Percentiles rank a stretch among this genome's conserved stretches.
Conservation (phyloP, 1,140 invertebrate genomes). For the Nebria ingens region DNA sequence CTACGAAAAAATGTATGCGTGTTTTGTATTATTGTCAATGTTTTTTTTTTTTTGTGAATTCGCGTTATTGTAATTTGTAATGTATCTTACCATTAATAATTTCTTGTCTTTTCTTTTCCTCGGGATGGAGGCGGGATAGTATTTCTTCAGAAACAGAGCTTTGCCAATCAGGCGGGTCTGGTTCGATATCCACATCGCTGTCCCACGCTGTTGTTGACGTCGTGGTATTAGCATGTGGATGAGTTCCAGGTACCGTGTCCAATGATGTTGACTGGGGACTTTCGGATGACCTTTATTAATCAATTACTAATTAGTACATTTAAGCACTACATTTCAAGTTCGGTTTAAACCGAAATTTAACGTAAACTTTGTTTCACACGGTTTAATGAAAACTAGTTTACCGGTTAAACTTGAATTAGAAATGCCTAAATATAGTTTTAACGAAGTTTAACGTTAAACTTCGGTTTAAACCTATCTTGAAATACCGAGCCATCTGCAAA, state of each 20-base stretch:
- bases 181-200: slow-evolving; percentile 71
- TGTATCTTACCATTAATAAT: slow-evolving; percentile 88
- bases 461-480: too few relatives aligned
- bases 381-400: too few relatives aligned
- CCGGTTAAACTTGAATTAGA: too few relatives aligned
- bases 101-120: slow-evolving; percentile 89
- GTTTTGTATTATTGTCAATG: too few relatives aligned
- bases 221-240: slow-evolving; percentile 2
- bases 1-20: too few relatives aligned
- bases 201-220: slow-evolving; percentile 39
- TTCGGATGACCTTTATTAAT: slow-evolving; percentile 35
- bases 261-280: slow-evolving; percentile 43
- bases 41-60: too few relatives aligned
- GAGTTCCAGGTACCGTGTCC: slow-evolving; percentile 6
- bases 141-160: slow-evolving; percentile 71
- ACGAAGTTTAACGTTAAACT: too few relatives aligned
- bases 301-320: not conserved
- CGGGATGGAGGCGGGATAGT: slow-evolving; percentile 55
- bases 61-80: too few relatives aligned
- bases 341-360: too few relatives aligned
- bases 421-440: too few relatives aligned
- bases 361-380: too few relatives aligned
- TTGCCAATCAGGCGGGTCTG: slow-evolving; percentile 71
- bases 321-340: not conserved
- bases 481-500: too few relatives aligned